phyloP scores from a whole-genome alignment of 2,888 invertebrate genomes.

The Melipona beecheii region DNA sequence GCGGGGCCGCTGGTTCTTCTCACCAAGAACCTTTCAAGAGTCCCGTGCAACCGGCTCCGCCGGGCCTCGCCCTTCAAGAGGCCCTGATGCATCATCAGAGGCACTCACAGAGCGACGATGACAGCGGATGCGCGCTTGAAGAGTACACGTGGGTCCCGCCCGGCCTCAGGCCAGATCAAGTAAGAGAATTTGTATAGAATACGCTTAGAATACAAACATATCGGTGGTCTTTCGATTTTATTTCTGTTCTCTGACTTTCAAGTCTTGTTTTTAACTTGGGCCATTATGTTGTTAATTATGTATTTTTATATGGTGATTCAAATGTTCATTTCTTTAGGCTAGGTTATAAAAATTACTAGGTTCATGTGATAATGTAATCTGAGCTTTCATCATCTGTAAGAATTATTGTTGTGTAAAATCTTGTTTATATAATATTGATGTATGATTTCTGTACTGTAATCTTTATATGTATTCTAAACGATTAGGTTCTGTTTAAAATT shows the following conservation, averaged over 20 bases:
- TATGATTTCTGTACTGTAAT: not conserved
- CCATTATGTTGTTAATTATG: not conserved
- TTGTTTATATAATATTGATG: not conserved
- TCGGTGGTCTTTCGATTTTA: not conserved
- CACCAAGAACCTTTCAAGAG: conserved; percentile 82
- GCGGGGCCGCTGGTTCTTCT: conserved; percentile 83
- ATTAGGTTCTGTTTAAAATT: not conserved
- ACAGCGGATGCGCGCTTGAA: conserved; percentile 98
- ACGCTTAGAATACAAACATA: not conserved
- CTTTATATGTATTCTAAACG: not conserved
- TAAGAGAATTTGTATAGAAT: conserved; percentile 80
- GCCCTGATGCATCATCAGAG: conserved; percentile 88
- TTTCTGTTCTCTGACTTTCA: not conserved
- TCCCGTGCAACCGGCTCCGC: conserved; percentile 79
- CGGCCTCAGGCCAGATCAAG: conserved; percentile 98
- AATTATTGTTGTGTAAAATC: not conserved
- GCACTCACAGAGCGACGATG: conserved; percentile 97
- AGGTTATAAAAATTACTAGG: not conserved
- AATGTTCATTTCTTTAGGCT: not conserved
- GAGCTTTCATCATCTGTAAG: not conserved
- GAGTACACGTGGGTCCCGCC: conserved; percentile 99
- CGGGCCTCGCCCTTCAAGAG: conserved; percentile 76
- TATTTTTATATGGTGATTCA: not conserved
- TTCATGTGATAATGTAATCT: not conserved
- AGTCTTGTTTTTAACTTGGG: not conserved